These are phyloP conservation scores for Lasioglossum baleicum DNA, from an alignment of 1,140 invertebrate species.

Conservation along the genomic window DNA sequence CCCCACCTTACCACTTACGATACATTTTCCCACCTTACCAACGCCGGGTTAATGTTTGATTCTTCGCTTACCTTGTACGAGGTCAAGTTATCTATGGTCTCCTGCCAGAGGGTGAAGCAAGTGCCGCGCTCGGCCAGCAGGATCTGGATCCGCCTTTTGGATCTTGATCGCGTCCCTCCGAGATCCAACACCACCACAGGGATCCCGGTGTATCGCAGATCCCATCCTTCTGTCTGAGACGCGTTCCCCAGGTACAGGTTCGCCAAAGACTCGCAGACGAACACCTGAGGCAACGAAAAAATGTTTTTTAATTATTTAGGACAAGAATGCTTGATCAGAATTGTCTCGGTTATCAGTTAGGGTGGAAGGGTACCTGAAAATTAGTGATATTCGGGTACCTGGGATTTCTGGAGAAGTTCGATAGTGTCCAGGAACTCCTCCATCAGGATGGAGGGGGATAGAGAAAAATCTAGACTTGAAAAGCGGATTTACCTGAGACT, in stretches of 20 bases:
- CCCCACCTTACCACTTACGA: too few relatives aligned
- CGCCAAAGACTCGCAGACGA: constrained; percentile 88
- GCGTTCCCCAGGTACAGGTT: constrained; percentile 87
- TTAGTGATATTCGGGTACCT: too few relatives aligned
- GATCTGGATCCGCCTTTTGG: constrained; percentile 87
- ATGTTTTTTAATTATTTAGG: too few relatives aligned
- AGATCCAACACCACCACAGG: constrained; percentile 90
- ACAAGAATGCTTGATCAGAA: too few relatives aligned
- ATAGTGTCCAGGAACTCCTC: too few relatives aligned
- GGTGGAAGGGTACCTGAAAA: too few relatives aligned
- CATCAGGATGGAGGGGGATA: too few relatives aligned
- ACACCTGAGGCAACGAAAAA: constrained; percentile 79
- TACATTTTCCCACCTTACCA: too few relatives aligned
- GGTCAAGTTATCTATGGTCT: constrained; percentile 88
- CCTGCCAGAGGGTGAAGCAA: constrained; percentile 91
- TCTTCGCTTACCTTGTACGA: constrained; percentile 80
- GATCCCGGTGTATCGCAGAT: constrained; percentile 89
- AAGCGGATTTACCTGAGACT: constrained; percentile 83
- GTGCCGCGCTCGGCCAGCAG: constrained; percentile 91
- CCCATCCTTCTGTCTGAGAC: constrained; percentile 84
- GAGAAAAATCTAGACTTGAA: too few relatives aligned
- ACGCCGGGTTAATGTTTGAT: background rate
- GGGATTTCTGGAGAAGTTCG: too few relatives aligned
- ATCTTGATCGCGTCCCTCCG: constrained; percentile 86
- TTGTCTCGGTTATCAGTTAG: too few relatives aligned